Base-by-base conservation (phyloP, 1,140 invertebrate genomes). In the Drosophila sucinea region DNA sequence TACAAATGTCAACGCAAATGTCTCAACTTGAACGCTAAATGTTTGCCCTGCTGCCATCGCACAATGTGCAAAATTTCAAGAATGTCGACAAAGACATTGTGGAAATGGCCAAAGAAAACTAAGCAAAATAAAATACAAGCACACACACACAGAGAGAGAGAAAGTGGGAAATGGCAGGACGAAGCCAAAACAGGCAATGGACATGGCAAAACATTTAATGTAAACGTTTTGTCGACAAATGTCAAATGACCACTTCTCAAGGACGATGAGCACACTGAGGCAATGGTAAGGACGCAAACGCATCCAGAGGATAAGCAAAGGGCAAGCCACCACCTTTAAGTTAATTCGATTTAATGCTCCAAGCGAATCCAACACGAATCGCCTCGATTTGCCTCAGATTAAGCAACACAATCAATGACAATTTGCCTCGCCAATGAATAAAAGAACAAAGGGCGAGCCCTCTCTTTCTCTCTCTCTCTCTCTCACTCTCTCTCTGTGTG, bases 151-250 rank as follows among this genome's bases (percentile, higher is more conserved):
- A 68, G 62, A 73, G 57, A 73, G 67, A 68, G 51, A 56, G 35
- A 10, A 56, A 44, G 40, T 57, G 62, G 25, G 25, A 25, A 51
- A 23, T 51, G 23, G 7, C 44, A 51, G 25, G 7, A 65, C 44
- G 72, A 75, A 62, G 61, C 41, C 67, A 73, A 56, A 81, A 71
- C 27, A 62, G 67, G 71, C 84, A 79, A 78, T 63, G 77, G 83
- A 83, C 81, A 77, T 77, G 80, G 73, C 84, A 78, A 83, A 89
- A 89, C 77, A 89, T 89, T 89, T 89, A 89, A 89, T 89, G 84
- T 89, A 89, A 89, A 89, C 84, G 84, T 89, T 89, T 89, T 84
- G 84, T 89, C 84, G 84, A 81, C 84, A 89, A 89, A 89, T 89
- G 84, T 89, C 83, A 86, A 87, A 86, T 87, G 83, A 73, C 79